These are phyloP conservation scores for Crocodylus rhombifer DNA, from an alignment of 2,797 vertebrate species.

Conservation along the genomic window DNA sequence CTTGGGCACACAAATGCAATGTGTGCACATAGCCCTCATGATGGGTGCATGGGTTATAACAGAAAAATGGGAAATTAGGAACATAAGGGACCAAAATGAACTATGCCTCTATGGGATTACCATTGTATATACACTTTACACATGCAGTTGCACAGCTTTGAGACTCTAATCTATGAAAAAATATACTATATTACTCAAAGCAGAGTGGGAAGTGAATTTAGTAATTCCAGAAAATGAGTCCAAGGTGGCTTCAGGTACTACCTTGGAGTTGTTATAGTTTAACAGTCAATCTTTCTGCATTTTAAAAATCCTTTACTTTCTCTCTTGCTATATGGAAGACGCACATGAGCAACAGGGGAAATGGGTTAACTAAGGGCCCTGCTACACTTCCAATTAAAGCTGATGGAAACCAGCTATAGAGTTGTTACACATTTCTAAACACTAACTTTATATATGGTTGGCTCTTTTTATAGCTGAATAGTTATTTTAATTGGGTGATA, in stretches of 20 bases:
- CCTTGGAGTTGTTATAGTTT: neutral
- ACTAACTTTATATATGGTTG: too few relatives aligned
- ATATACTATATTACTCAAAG: neutral
- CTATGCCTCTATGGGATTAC: neutral
- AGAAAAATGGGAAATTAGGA: neutral
- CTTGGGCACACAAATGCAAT: neutral
- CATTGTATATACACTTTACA: neutral
- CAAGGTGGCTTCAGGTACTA: neutral
- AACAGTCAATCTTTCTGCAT: neutral
- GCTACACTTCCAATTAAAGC: too few relatives aligned
- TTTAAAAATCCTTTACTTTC: constrained; percentile 19
- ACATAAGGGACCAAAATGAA: neutral
- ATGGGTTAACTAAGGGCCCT: neutral
- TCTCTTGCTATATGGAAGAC: neutral
- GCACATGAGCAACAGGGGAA: neutral
- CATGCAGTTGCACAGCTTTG: neutral
- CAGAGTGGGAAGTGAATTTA: neutral
- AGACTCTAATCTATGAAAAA: constrained; percentile 36
- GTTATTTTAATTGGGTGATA: too few relatives aligned
- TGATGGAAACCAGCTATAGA: too few relatives aligned
- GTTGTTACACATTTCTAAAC: too few relatives aligned
- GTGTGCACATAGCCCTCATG: neutral
- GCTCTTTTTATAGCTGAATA: too few relatives aligned
- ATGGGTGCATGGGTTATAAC: neutral
- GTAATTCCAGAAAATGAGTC: neutral